Evolutionary conservation across 2,113 vertebrate species (phyloP).

Genomic region (Corythornis vintsioides): DNA sequence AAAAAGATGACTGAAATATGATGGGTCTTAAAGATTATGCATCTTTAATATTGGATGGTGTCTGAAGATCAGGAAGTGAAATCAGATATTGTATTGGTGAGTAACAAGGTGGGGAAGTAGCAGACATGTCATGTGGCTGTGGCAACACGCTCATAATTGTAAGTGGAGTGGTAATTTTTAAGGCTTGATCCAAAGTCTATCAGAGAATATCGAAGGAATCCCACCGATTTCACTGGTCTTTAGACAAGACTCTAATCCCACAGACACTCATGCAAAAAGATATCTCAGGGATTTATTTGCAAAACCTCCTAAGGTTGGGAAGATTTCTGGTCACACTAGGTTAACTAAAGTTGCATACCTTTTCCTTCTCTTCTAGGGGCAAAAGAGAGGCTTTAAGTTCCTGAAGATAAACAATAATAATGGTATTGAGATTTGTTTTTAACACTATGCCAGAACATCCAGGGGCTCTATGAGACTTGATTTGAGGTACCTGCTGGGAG

Average conservation of each 20-base stretch:
- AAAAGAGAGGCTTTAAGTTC: background rate
- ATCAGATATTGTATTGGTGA: background rate
- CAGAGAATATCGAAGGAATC: background rate
- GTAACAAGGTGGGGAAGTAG: background rate
- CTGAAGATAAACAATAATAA: conserved; percentile 14
- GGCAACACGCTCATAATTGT: background rate
- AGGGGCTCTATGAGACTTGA: background rate
- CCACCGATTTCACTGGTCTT: background rate
- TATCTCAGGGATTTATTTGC: background rate
- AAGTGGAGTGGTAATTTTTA: background rate
- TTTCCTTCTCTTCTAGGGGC: background rate
- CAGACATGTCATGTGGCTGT: fast-evolving
- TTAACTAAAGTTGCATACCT: conserved; percentile 24
- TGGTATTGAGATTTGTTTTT: conserved; percentile 43
- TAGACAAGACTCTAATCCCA: background rate
- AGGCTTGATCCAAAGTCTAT: background rate
- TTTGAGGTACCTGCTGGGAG: background rate
- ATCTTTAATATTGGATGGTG: background rate
- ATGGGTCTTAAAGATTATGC: no score
- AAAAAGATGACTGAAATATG: background rate
- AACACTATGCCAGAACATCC: background rate
- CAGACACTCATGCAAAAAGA: background rate
- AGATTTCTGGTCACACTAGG: background rate
- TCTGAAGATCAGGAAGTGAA: background rate
- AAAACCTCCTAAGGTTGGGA: background rate